Percentiles rank a stretch among this genome's conserved stretches.
phyloP scores from a whole-genome alignment of 92 coral and sea anemone species.

The Bergia puertoricense region DNA sequence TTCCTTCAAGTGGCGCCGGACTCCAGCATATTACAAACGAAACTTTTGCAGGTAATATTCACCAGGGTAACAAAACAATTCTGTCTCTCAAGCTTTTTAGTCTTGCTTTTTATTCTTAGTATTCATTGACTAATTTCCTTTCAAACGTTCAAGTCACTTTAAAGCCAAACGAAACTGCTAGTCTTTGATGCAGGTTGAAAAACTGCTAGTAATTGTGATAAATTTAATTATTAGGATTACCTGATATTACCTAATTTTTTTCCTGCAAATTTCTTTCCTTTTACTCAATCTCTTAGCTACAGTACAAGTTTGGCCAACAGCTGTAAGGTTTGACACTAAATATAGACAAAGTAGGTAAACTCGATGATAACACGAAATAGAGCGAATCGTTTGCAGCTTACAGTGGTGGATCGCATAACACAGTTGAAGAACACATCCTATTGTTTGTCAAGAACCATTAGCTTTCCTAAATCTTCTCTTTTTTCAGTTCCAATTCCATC shows the following conservation, averaged over 20 bases:
- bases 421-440: no score
- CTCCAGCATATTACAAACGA: background rate
- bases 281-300: background rate
- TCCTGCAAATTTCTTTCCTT: background rate
- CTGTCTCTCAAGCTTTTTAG: no score
- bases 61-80: background rate
- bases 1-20: no score
- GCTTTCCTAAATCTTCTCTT: background rate
- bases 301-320: background rate
- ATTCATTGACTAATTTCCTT: no score
- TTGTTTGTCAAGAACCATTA: background rate
- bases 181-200: no score
- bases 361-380: background rate
- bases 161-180: no score
- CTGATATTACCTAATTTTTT: background rate
- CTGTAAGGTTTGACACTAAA: background rate
- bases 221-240: background rate
- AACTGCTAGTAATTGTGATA: background rate
- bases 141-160: no score
- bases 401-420: background rate
- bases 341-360: background rate
- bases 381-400: background rate
- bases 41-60: background rate
- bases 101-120: no score
- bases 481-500: background rate